A percentile compares a stretch with the other conserved stretches of the same genome.
These are phyloP conservation scores for Ficedula albicollis DNA, from an alignment of 2,797 vertebrate species.

Conservation along the genomic window DNA sequence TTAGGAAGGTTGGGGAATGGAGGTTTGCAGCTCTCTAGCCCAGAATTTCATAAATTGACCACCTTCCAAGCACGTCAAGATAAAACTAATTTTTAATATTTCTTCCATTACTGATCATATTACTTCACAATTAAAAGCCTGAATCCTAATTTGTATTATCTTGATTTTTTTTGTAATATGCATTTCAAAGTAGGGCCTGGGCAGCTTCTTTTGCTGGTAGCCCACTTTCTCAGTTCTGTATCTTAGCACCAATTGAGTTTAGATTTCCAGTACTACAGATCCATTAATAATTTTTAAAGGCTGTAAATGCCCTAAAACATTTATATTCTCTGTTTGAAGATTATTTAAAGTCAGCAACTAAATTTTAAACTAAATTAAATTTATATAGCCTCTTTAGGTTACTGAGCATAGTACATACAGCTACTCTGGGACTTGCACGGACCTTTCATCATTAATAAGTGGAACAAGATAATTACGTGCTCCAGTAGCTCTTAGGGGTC, in stretches of 20 bases:
- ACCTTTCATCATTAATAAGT: conserved; percentile 62
- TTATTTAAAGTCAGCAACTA: not conserved
- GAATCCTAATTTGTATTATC: not conserved
- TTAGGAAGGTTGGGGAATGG: conserved; percentile 30
- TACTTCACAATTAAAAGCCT: not conserved
- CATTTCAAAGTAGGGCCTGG: not conserved
- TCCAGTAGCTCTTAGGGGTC: conserved; percentile 45
- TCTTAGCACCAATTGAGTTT: not conserved
- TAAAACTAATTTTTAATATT: conserved; percentile 5
- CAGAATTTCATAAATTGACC: not conserved
- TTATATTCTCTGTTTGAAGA: not conserved
- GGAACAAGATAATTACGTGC: conserved; percentile 62
- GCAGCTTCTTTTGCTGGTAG: not conserved
- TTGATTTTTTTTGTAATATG: not conserved
- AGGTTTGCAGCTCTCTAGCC: not conserved
- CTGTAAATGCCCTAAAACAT: not conserved
- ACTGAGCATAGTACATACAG: not conserved
- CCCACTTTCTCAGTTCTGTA: not conserved
- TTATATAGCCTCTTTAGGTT: conserved; percentile 28
- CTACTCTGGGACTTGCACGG: conserved; percentile 30
- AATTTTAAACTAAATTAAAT: conserved; percentile 38
- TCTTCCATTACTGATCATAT: conserved; percentile 5
- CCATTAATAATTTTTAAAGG: not conserved
- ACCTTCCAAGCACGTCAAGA: not conserved
- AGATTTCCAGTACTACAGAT: not conserved